A percentile compares a stretch with the other conserved stretches of the same genome.
phyloP scores from a whole-genome alignment of 2,797 vertebrate species.

The Manis javanica region DNA sequence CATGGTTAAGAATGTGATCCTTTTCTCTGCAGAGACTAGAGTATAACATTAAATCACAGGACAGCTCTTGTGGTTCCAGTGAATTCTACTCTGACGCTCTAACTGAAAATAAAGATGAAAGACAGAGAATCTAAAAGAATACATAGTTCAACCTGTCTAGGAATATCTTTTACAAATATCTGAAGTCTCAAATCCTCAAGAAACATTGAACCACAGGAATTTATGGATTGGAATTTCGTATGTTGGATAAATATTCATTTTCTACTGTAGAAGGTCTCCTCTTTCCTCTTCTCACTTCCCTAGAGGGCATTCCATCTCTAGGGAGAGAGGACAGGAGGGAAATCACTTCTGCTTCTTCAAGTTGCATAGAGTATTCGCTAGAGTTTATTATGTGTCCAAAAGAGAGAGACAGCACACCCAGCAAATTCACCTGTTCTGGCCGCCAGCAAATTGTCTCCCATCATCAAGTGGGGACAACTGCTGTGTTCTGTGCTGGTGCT shows the following conservation, averaged over 20 bases:
- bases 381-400: not conserved
- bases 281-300: not conserved
- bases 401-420: not conserved
- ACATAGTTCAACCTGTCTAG: not conserved
- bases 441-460: not conserved
- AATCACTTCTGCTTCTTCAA: not conserved
- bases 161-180: not conserved
- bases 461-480: not conserved
- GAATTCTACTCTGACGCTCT: not conserved
- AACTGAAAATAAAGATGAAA: not conserved
- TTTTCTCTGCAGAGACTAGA: not conserved
- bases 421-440: not conserved
- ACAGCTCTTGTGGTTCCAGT: not conserved
- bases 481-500: not conserved
- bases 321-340: not conserved
- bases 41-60: not conserved
- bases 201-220: not conserved
- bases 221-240: not conserved
- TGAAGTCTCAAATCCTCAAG: not conserved
- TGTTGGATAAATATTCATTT: not conserved
- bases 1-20: not conserved
- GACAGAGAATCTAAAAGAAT: not conserved
- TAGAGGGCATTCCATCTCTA: accelerated
- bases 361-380: not conserved
- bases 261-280: not conserved